Conservation (phyloP, 2,888 invertebrate genomes). For the Koerneria pararmatus region DNA sequence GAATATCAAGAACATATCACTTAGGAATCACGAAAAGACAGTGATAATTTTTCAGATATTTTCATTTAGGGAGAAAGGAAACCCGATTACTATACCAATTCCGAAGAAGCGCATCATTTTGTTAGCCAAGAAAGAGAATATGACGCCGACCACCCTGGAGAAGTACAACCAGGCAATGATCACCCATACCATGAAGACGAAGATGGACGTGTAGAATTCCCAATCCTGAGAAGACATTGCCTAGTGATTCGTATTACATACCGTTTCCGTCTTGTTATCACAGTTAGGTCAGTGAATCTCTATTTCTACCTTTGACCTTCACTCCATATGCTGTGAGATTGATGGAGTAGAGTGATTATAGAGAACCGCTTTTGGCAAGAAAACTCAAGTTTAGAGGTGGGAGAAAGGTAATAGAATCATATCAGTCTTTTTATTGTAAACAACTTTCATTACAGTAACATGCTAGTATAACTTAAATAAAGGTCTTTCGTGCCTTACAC, state of each 20-base stretch:
- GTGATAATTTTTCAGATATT: background rate
- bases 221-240: conserved; percentile 26
- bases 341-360: too few species aligned
- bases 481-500: too few species aligned
- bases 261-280: too few species aligned
- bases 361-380: too few species aligned
- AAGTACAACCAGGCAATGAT: conserved; percentile 46
- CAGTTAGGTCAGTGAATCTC: too few species aligned
- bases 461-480: background rate
- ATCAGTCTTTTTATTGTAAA: background rate
- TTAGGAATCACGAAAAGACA: too few species aligned
- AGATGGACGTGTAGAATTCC: conserved; percentile 32
- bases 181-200: conserved; percentile 42
- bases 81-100: conserved; percentile 25
- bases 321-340: too few species aligned
- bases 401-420: too few species aligned
- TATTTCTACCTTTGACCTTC: too few species aligned
- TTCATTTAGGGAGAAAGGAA: conserved; percentile 10
- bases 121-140: conserved; percentile 43
- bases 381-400: too few species aligned
- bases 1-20: too few species aligned
- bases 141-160: conserved; percentile 39
- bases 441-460: background rate
- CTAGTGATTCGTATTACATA: too few species aligned
- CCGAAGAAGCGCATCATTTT: conserved; percentile 30